Base-by-base conservation (phyloP, 2,113 vertebrate genomes). In the Arenaria interpres region DNA sequence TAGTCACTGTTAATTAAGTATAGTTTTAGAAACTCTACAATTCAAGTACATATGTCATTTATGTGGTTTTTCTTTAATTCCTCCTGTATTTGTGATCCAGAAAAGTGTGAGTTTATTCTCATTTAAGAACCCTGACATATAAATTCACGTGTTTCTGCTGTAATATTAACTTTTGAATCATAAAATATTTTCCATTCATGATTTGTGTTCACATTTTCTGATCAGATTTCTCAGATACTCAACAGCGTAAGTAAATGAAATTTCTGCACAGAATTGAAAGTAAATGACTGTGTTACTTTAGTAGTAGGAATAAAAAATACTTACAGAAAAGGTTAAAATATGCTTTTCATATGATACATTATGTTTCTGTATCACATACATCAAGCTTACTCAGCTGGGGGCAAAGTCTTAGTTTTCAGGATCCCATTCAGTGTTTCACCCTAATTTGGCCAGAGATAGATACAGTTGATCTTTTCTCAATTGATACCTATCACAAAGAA, bases 231-330 rank as follows among this genome's bases (percentile, higher is more conserved):
- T 85, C 72, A 60, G 77, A 54, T 32, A 91, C 27, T 92, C 37
- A 89, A 69, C 43, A 45, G 50, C 6, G 1, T 43, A 87, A 88
- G n/a, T 39, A 88, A 97, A 96, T 14, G 46, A 87, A 92, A 94
- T 94, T 97, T 96, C 81, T 88, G 71, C 89, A 85, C 63, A 73
- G 51, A 93, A 88, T 4, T 88, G 39, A 48, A 95, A 72, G 53
- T 48, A 81, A 94, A 41, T 33, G 4, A 67, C 56, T 57, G 12
- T 12, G 20, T 27, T 50, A 79, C 53, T 75, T 64, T 10, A 76
- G 33, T 21, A 66, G 48, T 30, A 82, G 37, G 45, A 74, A 64
- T 23, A 64, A 84, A 78, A 57, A 78, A 74, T 33, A 86, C 45
- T 32, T 59, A 28, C 39, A n/a, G 43, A 78, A 89, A 89, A 86